phyloP scores from a whole-genome alignment of 2,888 invertebrate species.

The Gortyna flavago region DNA sequence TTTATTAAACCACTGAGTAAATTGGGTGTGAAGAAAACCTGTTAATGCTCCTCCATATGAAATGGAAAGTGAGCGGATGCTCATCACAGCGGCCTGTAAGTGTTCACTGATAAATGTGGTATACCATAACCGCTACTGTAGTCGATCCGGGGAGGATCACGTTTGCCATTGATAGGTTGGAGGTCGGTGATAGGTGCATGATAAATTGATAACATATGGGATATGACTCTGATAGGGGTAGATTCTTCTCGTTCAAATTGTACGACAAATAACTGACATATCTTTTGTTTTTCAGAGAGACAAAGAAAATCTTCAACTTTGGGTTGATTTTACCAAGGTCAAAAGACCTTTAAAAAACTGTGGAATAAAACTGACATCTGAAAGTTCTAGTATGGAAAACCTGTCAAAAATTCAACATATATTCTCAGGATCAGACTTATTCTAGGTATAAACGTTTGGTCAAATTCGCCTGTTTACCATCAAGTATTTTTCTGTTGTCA shows the following conservation, averaged over 20 bases:
- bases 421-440: no score
- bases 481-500: slow-evolving; percentile 3
- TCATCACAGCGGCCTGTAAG: slow-evolving; percentile 30
- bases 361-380: no score
- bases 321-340: no score
- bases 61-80: slow-evolving; percentile 61
- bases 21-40: slow-evolving; percentile 66
- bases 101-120: slow-evolving; percentile 32
- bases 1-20: slow-evolving; percentile 66
- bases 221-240: neutral
- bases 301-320: neutral
- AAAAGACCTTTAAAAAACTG: no score
- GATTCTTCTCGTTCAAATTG: neutral
- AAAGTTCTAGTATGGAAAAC: no score
- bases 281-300: neutral
- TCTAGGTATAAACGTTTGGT: no score
- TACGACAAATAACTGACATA: neutral
- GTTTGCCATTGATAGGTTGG: neutral
- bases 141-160: slow-evolving; percentile 19
- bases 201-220: slow-evolving; percentile 4
- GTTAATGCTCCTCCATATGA: slow-evolving; percentile 56
- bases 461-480: neutral
- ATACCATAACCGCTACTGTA: slow-evolving; percentile 29
- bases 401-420: no score
- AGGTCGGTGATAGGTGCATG: neutral